phyloP scores from a whole-genome alignment of 2,888 invertebrate genomes.

The Lymantria dispar region DNA sequence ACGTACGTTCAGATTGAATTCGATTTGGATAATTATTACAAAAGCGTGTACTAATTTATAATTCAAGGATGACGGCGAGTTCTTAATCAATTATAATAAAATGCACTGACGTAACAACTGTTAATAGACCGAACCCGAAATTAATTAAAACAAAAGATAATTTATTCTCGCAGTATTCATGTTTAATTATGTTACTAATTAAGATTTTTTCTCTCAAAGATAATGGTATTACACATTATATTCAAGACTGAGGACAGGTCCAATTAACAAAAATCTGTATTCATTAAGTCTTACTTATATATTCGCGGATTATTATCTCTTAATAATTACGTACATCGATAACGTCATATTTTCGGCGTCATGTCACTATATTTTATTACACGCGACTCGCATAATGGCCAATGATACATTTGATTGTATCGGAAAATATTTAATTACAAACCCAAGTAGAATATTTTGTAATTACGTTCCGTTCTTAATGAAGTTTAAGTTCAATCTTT shows the following conservation, averaged over 20 bases:
- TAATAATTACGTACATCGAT: slow-evolving; percentile 19
- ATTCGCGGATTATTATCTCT: slow-evolving; percentile 17
- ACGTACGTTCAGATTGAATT: slow-evolving; percentile 51
- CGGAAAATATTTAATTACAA: slow-evolving; percentile 5
- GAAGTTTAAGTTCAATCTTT: slow-evolving; percentile 49
- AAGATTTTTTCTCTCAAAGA: slow-evolving; percentile 13
- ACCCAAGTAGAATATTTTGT: slow-evolving; percentile 29
- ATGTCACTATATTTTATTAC: slow-evolving; percentile 39
- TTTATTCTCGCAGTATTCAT: slow-evolving; percentile 26
- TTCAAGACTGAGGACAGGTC: background rate
- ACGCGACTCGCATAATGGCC: slow-evolving; percentile 50
- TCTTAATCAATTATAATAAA: slow-evolving; percentile 36
- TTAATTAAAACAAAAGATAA: slow-evolving; percentile 35
- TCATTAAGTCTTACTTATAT: slow-evolving; percentile 10
- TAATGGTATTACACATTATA: slow-evolving; percentile 1
- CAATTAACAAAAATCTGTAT: slow-evolving; percentile 3
- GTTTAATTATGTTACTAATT: slow-evolving; percentile 26
- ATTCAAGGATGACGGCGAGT: slow-evolving; percentile 41
- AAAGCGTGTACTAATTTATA: slow-evolving; percentile 44
- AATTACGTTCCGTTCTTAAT: slow-evolving; percentile 48
- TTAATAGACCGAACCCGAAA: slow-evolving; percentile 21
- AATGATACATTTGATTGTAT: slow-evolving; percentile 42
- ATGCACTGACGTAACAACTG: slow-evolving; percentile 27
- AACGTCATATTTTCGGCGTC: slow-evolving; percentile 32
- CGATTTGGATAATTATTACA: slow-evolving; percentile 51